Evolutionary conservation across 2,113 vertebrate genomes (phyloP).

Genomic region (Phoenicopterus ruber): DNA sequence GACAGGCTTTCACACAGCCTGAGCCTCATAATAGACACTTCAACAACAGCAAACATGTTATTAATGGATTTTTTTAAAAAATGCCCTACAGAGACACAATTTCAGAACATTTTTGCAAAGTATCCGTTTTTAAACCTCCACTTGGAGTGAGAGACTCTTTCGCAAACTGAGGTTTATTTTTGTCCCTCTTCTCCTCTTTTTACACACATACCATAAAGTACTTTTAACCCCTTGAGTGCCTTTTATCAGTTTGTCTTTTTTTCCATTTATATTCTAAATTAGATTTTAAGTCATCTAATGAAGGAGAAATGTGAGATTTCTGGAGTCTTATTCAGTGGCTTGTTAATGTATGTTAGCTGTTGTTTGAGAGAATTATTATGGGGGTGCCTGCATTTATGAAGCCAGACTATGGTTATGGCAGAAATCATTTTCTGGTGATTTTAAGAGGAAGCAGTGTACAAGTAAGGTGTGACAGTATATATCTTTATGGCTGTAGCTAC

Average conservation of each 20-base stretch:
- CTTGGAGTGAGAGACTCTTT: not conserved
- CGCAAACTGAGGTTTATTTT: not conserved
- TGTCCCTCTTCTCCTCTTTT: not conserved
- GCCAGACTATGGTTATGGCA: not conserved
- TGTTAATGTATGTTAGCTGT: not conserved
- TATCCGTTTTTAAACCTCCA: constrained; percentile 28
- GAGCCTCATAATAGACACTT: constrained; percentile 53
- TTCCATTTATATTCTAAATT: not conserved
- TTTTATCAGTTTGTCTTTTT: not conserved
- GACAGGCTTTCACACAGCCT: constrained; percentile 59
- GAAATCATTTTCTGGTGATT: not conserved
- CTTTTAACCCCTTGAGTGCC: constrained; percentile 8
- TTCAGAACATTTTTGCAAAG: constrained; percentile 55
- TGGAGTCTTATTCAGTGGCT: not conserved
- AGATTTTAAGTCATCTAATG: not conserved
- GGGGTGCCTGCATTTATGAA: not conserved
- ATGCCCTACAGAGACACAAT: constrained; percentile 51
- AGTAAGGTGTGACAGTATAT: not conserved
- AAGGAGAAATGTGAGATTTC: not conserved
- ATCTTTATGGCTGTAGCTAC: not conserved
- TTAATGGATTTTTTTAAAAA: constrained; percentile 43
- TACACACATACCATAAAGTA: not conserved
- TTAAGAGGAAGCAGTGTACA: not conserved
- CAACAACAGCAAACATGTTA: constrained; percentile 56
- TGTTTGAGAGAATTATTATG: not conserved